Evolutionary conservation across 2,797 vertebrate genomes (phyloP).

Genomic region (Pempheris klunzingeri): DNA sequence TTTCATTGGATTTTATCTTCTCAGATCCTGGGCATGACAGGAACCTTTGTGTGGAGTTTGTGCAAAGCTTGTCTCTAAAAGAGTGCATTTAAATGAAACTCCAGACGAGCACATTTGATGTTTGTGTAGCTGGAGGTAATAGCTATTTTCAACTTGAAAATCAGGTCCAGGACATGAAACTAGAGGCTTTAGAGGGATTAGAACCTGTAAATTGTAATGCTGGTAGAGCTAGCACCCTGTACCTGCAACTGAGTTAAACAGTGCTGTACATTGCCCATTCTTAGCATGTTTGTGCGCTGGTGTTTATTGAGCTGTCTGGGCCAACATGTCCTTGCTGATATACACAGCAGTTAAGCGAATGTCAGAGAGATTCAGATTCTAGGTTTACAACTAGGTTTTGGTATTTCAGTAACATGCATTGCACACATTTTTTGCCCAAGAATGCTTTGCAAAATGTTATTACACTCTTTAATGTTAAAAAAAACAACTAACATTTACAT

Average conservation of each 20-base stretch:
- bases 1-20: neutral
- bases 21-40: neutral
- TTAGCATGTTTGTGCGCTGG: neutral
- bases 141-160: too few relatives aligned
- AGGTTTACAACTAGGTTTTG: slow-evolving; percentile 4
- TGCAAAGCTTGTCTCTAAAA: neutral
- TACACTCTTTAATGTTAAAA: neutral
- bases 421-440: neutral
- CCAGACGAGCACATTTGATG: neutral
- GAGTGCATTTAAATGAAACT: neutral
- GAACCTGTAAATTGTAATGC: neutral
- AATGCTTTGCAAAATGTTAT: neutral
- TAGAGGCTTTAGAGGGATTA: neutral
- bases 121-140: neutral
- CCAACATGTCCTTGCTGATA: slow-evolving; percentile 21
- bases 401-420: neutral
- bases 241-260: neutral
- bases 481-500: neutral
- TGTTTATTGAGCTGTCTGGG: slow-evolving; percentile 22
- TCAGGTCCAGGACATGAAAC: neutral
- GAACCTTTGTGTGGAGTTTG: neutral
- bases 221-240: neutral
- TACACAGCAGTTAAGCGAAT: slow-evolving; percentile 1
- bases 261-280: neutral
- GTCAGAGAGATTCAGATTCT: neutral